These are phyloP conservation scores for Platynereis dumerilii DNA, from an alignment of 2,888 invertebrate species.

Conservation along the genomic window DNA sequence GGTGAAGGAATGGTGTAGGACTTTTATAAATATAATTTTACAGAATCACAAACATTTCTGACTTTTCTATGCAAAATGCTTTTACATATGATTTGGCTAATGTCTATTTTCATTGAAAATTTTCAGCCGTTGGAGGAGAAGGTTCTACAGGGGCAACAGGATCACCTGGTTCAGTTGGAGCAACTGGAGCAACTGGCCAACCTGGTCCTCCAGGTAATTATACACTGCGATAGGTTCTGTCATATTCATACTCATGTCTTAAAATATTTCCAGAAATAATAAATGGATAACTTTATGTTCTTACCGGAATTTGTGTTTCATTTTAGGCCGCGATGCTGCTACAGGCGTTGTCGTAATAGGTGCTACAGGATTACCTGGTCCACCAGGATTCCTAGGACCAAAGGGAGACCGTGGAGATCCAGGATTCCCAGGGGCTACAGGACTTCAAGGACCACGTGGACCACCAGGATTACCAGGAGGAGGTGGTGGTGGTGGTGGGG, in stretches of 20 bases:
- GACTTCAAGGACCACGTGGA: constrained; percentile 8
- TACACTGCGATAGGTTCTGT: too few relatives aligned
- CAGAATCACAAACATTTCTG: too few relatives aligned
- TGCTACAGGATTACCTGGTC: constrained; percentile 13
- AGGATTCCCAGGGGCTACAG: constrained; percentile 20
- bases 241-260: too few relatives aligned
- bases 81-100: too few relatives aligned
- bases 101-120: too few relatives aligned
- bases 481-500: constrained; percentile 5
- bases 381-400: constrained; percentile 8
- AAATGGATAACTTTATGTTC: too few relatives aligned
- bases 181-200: not conserved
- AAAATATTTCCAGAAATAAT: too few relatives aligned
- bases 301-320: too few relatives aligned
- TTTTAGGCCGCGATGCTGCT: not conserved
- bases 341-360: constrained; percentile 17
- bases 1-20: too few relatives aligned
- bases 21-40: too few relatives aligned
- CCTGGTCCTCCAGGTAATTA: not conserved
- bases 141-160: not conserved
- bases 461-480: constrained; percentile 10
- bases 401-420: constrained; percentile 5
- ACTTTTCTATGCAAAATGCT: too few relatives aligned
- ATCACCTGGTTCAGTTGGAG: not conserved
- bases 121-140: not conserved